These are phyloP conservation scores for Melinaea marsaeus DNA, from an alignment of 2,888 invertebrate genomes.

Conservation along the genomic window DNA sequence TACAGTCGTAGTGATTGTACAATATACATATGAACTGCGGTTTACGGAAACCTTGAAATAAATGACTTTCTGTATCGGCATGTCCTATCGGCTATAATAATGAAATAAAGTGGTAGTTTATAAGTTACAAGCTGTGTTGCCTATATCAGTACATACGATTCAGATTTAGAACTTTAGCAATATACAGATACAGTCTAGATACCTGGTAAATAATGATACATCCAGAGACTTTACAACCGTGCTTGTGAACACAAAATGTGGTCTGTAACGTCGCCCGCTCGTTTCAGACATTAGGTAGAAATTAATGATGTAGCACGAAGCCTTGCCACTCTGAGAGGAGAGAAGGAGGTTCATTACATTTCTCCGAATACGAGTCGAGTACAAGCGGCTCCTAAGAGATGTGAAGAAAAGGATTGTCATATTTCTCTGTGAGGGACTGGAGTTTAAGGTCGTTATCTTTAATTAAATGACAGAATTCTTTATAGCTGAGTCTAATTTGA, in stretches of 20 bases:
- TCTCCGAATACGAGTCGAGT: slow-evolving; percentile 17
- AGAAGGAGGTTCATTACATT: slow-evolving; percentile 54
- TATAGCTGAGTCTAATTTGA: no score
- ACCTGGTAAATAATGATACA: slow-evolving; percentile 27
- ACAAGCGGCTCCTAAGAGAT: slow-evolving; percentile 7
- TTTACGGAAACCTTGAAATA: no score
- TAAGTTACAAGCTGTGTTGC: no score
- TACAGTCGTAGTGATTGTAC: no score
- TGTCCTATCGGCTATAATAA: no score
- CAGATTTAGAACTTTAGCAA: background rate
- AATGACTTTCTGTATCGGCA: no score
- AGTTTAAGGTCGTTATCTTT: background rate
- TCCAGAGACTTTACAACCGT: slow-evolving; percentile 38
- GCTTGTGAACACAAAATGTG: slow-evolving; percentile 56
- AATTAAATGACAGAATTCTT: background rate
- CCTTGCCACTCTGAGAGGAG: slow-evolving; percentile 54
- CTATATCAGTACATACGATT: no score
- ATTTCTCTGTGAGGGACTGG: background rate
- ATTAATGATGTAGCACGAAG: slow-evolving; percentile 67
- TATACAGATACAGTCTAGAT: background rate
- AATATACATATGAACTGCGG: no score
- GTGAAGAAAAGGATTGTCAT: slow-evolving; percentile 14
- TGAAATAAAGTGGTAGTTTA: no score
- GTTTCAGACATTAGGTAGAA: slow-evolving; percentile 64
- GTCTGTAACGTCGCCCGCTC: slow-evolving; percentile 48